Percentiles rank a stretch among this genome's conserved stretches.
Conservation (phyloP, 2,113 vertebrate genomes). For the Pseudolaguvia tuberculata region DNA sequence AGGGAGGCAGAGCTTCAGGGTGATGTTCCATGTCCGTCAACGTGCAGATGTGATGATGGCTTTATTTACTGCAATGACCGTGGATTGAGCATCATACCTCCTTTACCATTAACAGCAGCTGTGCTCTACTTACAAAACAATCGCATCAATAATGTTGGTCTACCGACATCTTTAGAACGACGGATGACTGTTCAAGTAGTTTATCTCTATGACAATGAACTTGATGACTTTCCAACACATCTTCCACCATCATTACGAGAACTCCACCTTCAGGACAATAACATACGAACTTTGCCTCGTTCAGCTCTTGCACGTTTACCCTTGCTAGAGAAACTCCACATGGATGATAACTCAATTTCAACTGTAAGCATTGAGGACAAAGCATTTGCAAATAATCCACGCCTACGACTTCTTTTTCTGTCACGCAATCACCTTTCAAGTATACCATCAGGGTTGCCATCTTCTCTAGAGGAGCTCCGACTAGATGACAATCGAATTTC, state of each 20-base stretch:
- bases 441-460: slow-evolving; percentile 84
- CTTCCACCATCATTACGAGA: slow-evolving; percentile 83
- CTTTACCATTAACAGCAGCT: slow-evolving; percentile 79
- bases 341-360: slow-evolving; percentile 94
- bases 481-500: slow-evolving; percentile 92
- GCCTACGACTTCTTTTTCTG: slow-evolving; percentile 80
- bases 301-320: slow-evolving; percentile 80
- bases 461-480: slow-evolving; percentile 85
- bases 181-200: slow-evolving; percentile 78
- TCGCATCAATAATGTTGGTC: slow-evolving; percentile 80
- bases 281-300: slow-evolving; percentile 81
- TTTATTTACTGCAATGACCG: slow-evolving; percentile 96
- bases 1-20: slow-evolving; percentile 63
- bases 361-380: slow-evolving; percentile 92
- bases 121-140: slow-evolving; percentile 96
- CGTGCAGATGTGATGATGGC: slow-evolving; percentile 86
- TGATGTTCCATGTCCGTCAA: slow-evolving; percentile 74
- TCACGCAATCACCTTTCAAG: slow-evolving; percentile 92
- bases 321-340: slow-evolving; percentile 86
- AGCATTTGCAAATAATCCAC: slow-evolving; percentile 84
- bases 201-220: slow-evolving; percentile 87
- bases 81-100: slow-evolving; percentile 79
- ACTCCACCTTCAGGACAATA: slow-evolving; percentile 95
- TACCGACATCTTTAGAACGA: slow-evolving; percentile 74
- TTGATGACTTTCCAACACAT: slow-evolving; percentile 84